These are phyloP conservation scores for Ursus arctos DNA, from an alignment of 2,113 vertebrate species.

Conservation along the genomic window DNA sequence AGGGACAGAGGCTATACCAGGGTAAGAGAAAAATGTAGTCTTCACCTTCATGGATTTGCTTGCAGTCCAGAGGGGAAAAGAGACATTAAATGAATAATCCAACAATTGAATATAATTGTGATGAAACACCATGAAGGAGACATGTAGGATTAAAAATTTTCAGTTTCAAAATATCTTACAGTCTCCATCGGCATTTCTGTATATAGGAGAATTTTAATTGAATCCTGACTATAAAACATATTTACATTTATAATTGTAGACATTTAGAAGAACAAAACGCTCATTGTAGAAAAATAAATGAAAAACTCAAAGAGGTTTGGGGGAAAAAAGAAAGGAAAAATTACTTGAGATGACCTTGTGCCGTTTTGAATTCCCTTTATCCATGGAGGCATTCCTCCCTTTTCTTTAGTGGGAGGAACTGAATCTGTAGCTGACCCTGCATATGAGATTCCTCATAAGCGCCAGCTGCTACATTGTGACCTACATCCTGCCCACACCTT, in stretches of 20 bases:
- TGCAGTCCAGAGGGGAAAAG: not conserved
- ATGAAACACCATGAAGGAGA: not conserved
- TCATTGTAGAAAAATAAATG: not conserved
- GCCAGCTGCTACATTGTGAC: constrained; percentile 9
- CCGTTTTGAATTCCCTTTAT: not conserved
- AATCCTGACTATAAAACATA: not conserved
- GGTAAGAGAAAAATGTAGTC: not conserved
- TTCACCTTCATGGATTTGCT: not conserved
- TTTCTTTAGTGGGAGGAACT: not conserved
- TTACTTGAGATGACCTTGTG: not conserved
- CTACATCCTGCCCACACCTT: constrained; percentile 48
- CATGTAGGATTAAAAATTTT: not conserved
- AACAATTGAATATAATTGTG: not conserved
- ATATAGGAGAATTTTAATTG: not conserved
- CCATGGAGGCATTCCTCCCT: not conserved
- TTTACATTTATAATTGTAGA: not conserved
- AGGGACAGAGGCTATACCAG: not conserved
- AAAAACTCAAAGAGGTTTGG: not conserved
- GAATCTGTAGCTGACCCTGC: not conserved
- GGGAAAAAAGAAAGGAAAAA: not conserved
- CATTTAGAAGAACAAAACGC: not conserved
- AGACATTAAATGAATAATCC: not conserved
- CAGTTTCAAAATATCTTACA: not conserved
- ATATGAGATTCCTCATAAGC: not conserved
- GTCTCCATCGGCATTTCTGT: not conserved